phyloP scores from a whole-genome alignment of 2,113 vertebrate genomes.

The Charadrius vociferus region DNA sequence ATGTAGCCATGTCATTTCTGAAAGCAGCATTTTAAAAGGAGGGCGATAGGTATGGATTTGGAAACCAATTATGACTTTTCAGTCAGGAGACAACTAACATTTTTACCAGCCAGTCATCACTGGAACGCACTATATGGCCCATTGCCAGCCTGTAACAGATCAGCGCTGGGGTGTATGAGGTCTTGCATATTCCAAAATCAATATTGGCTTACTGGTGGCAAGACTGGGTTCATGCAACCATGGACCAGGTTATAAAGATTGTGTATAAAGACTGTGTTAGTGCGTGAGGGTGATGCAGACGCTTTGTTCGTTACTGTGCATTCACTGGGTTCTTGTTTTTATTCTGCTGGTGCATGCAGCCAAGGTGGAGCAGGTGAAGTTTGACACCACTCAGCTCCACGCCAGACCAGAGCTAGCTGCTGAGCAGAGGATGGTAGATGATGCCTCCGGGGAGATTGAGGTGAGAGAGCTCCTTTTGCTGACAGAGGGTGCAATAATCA shows the following conservation, averaged over 20 bases:
- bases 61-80: background rate
- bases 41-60: background rate
- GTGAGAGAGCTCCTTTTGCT: conserved; percentile 61
- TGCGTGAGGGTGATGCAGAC: background rate
- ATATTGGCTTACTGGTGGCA: background rate
- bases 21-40: background rate
- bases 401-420: conserved; percentile 87
- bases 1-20: background rate
- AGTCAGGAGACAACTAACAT: background rate
- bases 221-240: background rate
- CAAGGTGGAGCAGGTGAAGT: conserved; percentile 88
- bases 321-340: background rate
- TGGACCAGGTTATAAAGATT: background rate
- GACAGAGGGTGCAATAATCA: background rate
- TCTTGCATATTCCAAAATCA: background rate
- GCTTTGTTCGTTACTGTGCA: background rate
- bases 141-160: background rate
- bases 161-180: background rate
- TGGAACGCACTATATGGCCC: accelerated
- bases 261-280: accelerated
- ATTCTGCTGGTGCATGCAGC: conserved; percentile 63
- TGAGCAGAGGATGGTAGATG: conserved; percentile 88
- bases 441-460: conserved; percentile 84
- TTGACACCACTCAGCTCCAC: conserved; percentile 85
- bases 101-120: background rate